These are phyloP conservation scores for Cheilosia variabilis DNA, from an alignment of 2,888 invertebrate genomes.

Conservation along the genomic window DNA sequence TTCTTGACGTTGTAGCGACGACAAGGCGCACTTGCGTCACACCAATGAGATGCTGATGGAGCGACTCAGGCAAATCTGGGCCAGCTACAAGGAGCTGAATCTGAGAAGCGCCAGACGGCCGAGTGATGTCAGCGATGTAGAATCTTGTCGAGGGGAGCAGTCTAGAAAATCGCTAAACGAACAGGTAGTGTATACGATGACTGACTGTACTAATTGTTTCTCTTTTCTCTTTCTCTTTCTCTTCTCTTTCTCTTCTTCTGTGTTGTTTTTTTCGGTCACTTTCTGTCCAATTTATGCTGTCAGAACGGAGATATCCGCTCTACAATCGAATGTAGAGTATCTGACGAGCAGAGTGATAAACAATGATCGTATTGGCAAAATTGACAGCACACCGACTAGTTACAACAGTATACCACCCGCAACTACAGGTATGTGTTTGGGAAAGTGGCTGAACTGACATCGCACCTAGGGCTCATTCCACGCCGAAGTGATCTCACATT, in stretches of 20 bases:
- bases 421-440: slow-evolving; percentile 80
- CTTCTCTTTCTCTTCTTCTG: slow-evolving; percentile 10
- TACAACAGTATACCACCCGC: slow-evolving; percentile 81
- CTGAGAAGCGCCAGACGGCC: slow-evolving; percentile 20
- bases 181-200: slow-evolving; percentile 73
- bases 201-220: slow-evolving; percentile 77
- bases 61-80: slow-evolving; percentile 82
- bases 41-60: slow-evolving; percentile 83
- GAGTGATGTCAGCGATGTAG: slow-evolving; percentile 71
- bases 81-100: slow-evolving; percentile 81
- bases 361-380: slow-evolving; percentile 82
- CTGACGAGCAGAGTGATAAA: slow-evolving; percentile 83
- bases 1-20: slow-evolving; percentile 77
- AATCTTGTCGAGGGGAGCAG: slow-evolving; percentile 79
- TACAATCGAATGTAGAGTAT: slow-evolving; percentile 84
- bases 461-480: too few relatives aligned
- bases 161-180: slow-evolving; percentile 72
- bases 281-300: slow-evolving; percentile 34
- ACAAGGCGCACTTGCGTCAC: slow-evolving; percentile 81
- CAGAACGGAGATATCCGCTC: slow-evolving; percentile 83
- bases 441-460: not conserved
- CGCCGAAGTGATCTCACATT: too few relatives aligned
- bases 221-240: slow-evolving; percentile 62
- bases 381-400: slow-evolving; percentile 80
- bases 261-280: slow-evolving; percentile 47